Conservation (phyloP, 2,113 vertebrate species). For the Nothocercus nigrocapillus region DNA sequence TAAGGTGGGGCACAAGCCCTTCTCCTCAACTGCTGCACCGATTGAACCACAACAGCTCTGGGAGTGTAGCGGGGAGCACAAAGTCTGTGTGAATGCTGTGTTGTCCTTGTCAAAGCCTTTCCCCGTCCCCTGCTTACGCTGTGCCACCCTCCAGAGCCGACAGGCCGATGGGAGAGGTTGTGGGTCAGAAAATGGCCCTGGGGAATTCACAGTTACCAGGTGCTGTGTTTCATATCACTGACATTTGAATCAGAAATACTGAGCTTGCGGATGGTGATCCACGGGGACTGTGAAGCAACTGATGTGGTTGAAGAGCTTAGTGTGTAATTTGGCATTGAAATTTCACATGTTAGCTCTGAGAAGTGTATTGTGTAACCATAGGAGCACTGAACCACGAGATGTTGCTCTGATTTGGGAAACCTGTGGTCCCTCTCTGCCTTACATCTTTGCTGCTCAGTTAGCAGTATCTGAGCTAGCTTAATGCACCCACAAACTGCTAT, state of each 20-base stretch:
- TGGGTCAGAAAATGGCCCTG: neutral
- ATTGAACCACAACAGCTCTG: no score
- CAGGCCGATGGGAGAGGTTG: neutral
- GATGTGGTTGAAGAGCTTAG: neutral
- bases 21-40: no score
- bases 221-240: neutral
- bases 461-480: neutral
- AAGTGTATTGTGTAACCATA: rapidly evolving
- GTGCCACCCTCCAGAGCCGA: neutral
- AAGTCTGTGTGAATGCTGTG: rapidly evolving
- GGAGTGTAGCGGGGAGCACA: rapidly evolving
- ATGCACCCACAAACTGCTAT: neutral
- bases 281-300: neutral
- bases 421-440: neutral
- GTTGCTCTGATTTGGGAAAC: neutral
- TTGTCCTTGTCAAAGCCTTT: neutral
- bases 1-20: no score
- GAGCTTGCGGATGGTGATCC: neutral
- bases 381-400: neutral
- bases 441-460: neutral
- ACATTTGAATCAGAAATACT: neutral
- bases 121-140: neutral
- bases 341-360: rapidly evolving
- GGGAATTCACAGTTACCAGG: neutral
- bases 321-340: neutral